Evolutionary conservation across 2,797 vertebrate genomes (phyloP).

Genomic region (Argentina silus): DNA sequence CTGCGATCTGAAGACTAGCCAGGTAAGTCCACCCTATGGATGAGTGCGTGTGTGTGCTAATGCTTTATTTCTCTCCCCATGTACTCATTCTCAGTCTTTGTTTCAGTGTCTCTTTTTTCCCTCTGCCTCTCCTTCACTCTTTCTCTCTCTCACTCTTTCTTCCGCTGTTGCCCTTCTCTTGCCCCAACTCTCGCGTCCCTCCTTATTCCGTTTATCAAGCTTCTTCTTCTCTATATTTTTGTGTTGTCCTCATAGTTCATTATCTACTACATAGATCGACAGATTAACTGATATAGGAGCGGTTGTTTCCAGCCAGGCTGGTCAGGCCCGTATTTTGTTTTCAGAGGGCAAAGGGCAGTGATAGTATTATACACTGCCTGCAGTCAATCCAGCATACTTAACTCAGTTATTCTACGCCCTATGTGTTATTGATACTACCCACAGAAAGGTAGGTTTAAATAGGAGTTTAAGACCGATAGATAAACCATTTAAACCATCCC

Average conservation of each 20-base stretch:
- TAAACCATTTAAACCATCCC: background rate
- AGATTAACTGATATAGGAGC: background rate
- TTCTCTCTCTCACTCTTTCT: background rate
- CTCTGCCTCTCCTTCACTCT: constrained; percentile 12
- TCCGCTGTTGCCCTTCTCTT: background rate
- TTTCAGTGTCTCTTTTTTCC: background rate
- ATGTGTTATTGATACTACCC: constrained; percentile 12
- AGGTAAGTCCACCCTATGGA: constrained; percentile 88
- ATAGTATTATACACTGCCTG: constrained; percentile 11
- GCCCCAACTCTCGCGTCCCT: background rate
- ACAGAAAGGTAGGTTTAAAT: constrained; percentile 63
- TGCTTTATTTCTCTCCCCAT: background rate
- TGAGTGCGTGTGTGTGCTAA: constrained; percentile 26
- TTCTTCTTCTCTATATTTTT: background rate
- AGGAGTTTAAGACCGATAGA: background rate
- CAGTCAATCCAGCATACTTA: no score
- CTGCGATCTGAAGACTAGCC: constrained; percentile 92
- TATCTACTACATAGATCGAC: background rate
- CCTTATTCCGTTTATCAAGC: background rate
- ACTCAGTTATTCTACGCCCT: background rate
- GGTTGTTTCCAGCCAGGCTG: background rate
- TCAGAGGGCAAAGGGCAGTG: background rate
- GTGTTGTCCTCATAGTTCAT: background rate
- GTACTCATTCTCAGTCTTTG: no score
- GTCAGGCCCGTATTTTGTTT: background rate